These are phyloP conservation scores for Chaetorhynchus papuensis DNA, from an alignment of 2,113 vertebrate species.

Conservation along the genomic window DNA sequence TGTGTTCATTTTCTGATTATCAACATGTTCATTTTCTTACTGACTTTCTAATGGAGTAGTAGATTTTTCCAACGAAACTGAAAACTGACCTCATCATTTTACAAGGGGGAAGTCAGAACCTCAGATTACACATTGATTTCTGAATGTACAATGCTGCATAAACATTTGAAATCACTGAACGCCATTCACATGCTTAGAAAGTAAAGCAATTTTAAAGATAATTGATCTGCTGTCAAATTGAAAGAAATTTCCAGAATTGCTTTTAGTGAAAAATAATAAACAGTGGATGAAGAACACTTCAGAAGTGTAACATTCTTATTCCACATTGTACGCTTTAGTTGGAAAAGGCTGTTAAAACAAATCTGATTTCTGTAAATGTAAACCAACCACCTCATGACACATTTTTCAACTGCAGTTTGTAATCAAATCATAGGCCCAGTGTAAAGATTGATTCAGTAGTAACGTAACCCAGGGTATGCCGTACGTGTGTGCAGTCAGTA, in stretches of 20 bases:
- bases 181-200: neutral
- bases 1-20: neutral
- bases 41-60: neutral
- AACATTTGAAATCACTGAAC: neutral
- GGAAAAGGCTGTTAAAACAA: constrained; percentile 39
- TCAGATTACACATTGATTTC: neutral
- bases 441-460: neutral
- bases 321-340: neutral
- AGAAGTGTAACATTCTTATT: neutral
- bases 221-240: constrained; percentile 2
- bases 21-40: neutral
- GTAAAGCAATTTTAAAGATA: neutral
- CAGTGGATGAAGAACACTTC: neutral
- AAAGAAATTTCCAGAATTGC: neutral
- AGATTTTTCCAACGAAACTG: neutral
- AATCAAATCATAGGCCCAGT: neutral
- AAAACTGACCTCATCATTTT: neutral
- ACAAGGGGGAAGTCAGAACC: neutral
- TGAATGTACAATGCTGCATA: neutral
- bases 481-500: neutral
- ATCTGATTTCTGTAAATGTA: neutral
- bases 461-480: neutral
- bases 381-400: neutral
- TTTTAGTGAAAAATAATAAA: constrained; percentile 24
- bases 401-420: constrained; percentile 7